A percentile compares a stretch with the other conserved stretches of the same genome.
phyloP scores from a whole-genome alignment of 2,113 vertebrate genomes.

The Ovibos moschatus region DNA sequence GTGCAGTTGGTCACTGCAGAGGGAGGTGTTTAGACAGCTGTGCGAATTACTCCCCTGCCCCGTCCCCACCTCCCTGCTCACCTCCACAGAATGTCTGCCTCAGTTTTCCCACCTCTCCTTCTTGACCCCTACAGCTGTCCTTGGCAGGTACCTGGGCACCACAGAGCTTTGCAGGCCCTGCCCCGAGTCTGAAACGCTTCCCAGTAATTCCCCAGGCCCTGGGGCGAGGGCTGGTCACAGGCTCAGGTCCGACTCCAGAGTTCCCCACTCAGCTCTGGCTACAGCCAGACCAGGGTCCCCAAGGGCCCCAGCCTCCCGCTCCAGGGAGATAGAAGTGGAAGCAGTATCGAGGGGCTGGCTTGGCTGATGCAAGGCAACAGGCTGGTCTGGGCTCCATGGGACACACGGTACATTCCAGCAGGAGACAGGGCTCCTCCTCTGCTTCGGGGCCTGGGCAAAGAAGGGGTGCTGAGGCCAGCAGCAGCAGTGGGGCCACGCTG shows the following conservation, averaged over 20 bases:
- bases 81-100: no score
- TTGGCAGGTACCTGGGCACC: constrained; percentile 82
- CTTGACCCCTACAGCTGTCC: background rate
- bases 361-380: accelerated
- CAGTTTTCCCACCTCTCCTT: background rate
- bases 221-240: constrained; percentile 84
- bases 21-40: background rate
- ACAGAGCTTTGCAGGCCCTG: constrained; percentile 78
- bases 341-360: background rate
- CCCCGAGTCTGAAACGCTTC: constrained; percentile 84
- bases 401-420: constrained; percentile 26
- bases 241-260: constrained; percentile 80
- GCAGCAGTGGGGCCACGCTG: background rate
- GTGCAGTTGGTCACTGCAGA: constrained; percentile 81
- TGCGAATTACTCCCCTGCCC: no score
- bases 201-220: constrained; percentile 85
- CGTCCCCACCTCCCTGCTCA: accelerated
- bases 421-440: constrained; percentile 43
- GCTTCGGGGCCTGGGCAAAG: background rate
- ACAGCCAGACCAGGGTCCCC: constrained; percentile 87
- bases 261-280: constrained; percentile 86
- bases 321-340: constrained; percentile 72
- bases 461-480: accelerated
- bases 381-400: no score
- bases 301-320: constrained; percentile 84